Percentiles rank a stretch among this genome's conserved stretches.
phyloP scores from a whole-genome alignment of 2,113 vertebrate genomes.

The Centropus unirufus region DNA sequence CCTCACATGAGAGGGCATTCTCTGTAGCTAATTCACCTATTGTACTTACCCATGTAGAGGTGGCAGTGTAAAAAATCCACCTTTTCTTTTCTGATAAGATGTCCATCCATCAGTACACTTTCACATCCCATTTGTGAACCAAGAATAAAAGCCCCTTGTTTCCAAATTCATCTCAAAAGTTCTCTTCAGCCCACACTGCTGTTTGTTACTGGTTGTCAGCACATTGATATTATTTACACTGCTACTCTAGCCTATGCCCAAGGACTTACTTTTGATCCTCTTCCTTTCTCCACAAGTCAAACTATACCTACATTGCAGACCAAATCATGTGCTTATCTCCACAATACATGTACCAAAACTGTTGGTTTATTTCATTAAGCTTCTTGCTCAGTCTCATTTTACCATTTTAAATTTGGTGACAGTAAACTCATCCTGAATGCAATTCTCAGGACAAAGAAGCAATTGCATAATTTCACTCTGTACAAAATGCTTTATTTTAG shows the following conservation, averaged over 20 bases:
- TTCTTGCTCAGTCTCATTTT: not conserved
- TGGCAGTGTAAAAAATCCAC: not conserved
- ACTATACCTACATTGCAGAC: not conserved
- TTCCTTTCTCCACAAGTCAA: not conserved
- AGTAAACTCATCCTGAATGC: not conserved
- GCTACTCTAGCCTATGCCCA: not conserved
- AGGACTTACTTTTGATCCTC: not conserved
- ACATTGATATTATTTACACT: not conserved
- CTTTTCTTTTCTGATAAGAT: not conserved
- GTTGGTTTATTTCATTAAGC: not conserved
- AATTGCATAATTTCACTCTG: not conserved
- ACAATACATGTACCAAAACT: not conserved
- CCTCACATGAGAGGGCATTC: not conserved
- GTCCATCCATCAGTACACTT: not conserved
- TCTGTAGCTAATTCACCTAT: not conserved
- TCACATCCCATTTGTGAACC: not conserved
- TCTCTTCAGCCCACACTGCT: not conserved
- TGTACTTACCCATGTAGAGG: not conserved
- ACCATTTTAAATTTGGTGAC: not conserved
- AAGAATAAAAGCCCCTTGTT: not conserved
- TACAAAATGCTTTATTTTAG: not conserved
- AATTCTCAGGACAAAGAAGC: not conserved
- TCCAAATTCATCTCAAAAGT: not conserved
- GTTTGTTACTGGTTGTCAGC: not conserved
- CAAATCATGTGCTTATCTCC: not conserved